Conservation (phyloP, 2,888 invertebrate species). For the Mycalesis mineus region DNA sequence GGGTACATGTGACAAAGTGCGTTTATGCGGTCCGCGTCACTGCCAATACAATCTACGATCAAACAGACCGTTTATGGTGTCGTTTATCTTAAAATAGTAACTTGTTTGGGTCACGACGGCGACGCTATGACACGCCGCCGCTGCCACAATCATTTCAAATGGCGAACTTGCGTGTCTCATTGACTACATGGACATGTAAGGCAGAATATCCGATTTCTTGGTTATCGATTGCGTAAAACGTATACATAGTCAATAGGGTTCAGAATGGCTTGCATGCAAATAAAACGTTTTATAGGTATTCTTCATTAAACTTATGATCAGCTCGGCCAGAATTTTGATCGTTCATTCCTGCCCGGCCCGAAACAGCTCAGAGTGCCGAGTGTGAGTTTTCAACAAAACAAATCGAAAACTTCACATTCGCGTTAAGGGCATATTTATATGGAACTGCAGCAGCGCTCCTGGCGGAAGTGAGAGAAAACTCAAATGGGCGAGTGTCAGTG, state of each 20-base stretch:
- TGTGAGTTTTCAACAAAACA: too few relatives aligned
- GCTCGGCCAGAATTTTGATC: too few relatives aligned
- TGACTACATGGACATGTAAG: constrained; percentile 3
- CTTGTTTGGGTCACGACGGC: constrained; percentile 68
- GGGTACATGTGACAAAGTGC: constrained; percentile 43
- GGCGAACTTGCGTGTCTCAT: constrained; percentile 2
- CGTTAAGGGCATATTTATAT: too few relatives aligned
- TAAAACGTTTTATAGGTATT: not conserved
- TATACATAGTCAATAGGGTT: not conserved
- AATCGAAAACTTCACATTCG: too few relatives aligned
- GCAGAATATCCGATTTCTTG: constrained; percentile 1
- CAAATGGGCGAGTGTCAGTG: too few relatives aligned
- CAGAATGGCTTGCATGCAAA: not conserved
- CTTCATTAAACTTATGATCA: too few relatives aligned
- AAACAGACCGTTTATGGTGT: constrained; percentile 63
- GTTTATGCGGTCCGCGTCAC: constrained; percentile 41
- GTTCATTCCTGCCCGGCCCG: too few relatives aligned
- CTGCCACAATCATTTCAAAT: constrained; percentile 21
- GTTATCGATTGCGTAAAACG: not conserved
- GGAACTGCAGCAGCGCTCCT: too few relatives aligned
- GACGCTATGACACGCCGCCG: constrained; percentile 67
- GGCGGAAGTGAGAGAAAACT: too few relatives aligned
- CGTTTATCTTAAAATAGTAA: constrained; percentile 76
- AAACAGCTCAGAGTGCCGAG: too few relatives aligned
- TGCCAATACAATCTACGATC: constrained; percentile 40